phyloP scores from a whole-genome alignment of 2,888 invertebrate genomes.

The Siphlonurus alternatus region DNA sequence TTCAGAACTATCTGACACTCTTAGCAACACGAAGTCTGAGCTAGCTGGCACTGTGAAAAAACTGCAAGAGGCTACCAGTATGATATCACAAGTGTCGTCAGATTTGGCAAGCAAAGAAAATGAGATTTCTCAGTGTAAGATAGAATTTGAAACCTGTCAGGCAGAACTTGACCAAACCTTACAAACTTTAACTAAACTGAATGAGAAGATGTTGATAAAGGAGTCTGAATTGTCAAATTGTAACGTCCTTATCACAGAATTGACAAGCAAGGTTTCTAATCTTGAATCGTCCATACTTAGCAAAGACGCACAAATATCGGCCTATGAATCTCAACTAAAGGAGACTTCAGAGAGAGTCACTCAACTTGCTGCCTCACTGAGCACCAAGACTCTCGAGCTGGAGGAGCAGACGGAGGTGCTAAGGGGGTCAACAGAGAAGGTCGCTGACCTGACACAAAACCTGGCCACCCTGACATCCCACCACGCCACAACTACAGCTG shows the following conservation, averaged over 20 bases:
- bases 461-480: too few relatives aligned
- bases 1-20: not conserved
- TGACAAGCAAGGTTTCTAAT: not conserved
- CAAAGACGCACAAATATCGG: not conserved
- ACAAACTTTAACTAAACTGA: not conserved
- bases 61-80: not conserved
- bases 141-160: not conserved
- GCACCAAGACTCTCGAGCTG: too few relatives aligned
- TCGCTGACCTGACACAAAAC: too few relatives aligned
- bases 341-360: too few relatives aligned
- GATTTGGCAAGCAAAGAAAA: not conserved
- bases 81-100: not conserved
- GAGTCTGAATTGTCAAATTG: not conserved
- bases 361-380: too few relatives aligned
- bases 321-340: not conserved
- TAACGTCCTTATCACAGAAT: not conserved
- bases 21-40: not conserved
- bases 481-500: too few relatives aligned
- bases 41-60: not conserved
- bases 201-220: not conserved
- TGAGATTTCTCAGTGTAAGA: not conserved
- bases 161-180: not conserved
- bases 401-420: too few relatives aligned
- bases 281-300: not conserved
- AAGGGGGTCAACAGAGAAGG: too few relatives aligned